Base-by-base conservation (phyloP, 2,888 invertebrate genomes). In the Argyresthia goedartella region DNA sequence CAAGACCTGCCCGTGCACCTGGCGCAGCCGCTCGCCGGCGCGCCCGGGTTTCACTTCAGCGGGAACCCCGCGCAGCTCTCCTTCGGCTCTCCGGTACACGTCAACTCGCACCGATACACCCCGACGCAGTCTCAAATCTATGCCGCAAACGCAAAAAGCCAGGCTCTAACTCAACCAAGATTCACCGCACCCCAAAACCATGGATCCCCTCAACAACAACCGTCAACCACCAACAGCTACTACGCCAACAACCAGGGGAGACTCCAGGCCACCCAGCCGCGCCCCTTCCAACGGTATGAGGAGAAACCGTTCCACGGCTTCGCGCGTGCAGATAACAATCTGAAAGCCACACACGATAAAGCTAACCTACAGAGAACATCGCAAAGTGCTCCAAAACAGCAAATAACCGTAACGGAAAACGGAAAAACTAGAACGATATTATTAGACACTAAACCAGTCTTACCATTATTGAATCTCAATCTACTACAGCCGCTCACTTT, bases 401-500 rank as follows among this genome's bases (percentile, higher is more conserved):
- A 71, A 50, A 25, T 41, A 52, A 67, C 72, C 34, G 60, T 80
- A n/a, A 72, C 76, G 11, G 68, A 74, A 34, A 76, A 82, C 55
- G 81, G 81, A 36, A 64, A 81, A 59, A 76, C 76, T 56, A 72
- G 78, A 13, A 64, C 76, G 10, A 67, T 81, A 15, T 72, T 76
- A 54, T 60, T 84, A 49, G 66, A 76, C 50, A 79, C 78, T 1
- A 72, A 79, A 53, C 81, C 81, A 3, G 65, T 73, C 6, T 49
- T 85, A 6, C 82, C 80, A 43, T 62, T 84, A 1, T 56, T 87
- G 49, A 81, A 86, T 53, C 65, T 87, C 34, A 80, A 70, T 55
- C 75, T 85, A 48, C 65, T 84, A 41, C 80, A 86, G 57, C 87
- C 87, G 4, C 62, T 87, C 54, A 78, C 75, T 8, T 87, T 87